Evolutionary conservation across 2,888 invertebrate species (phyloP), one percentile per base, ranked within the genome.

Genomic region (Hirtodrosophila trivittata): DNA sequence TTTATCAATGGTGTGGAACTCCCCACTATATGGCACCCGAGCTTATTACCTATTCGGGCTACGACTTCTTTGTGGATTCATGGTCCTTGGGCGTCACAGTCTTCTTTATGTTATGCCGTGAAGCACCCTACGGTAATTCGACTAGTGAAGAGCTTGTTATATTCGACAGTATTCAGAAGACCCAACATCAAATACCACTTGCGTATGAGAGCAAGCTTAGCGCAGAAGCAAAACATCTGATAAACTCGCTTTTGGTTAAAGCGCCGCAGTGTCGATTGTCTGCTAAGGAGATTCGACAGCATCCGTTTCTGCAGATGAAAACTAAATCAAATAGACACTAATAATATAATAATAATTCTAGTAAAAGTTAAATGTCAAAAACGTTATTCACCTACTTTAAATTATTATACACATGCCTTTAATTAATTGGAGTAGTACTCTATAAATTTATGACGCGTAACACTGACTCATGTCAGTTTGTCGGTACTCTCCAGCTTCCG

Each of bases 361-460:
- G n/a, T 21, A 21, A 21, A 21, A 21, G 2, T 3, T 21, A 21
- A 21, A 2, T 21, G 18, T 42, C 58, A 37, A 7, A 32, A 9
- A 9, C 0, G 33, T 7, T 18, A 33, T 21, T 37, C 13, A n/a
- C 3, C 25, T 9, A 25, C 35, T 56, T 45, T 58, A 37, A 70
- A 21, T 66, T 77, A 77, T 59, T 54, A 8, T 6, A 5, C 9
- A 18, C 13, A 9, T 3, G 14, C 46, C 25, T 32, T 9, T 42
- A 62, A 58, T 47, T 83, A 73, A 66, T 76, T 75, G 58, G 54
- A 21, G 8, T 32, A 42, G 35, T 25, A 41, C 12, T 38, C 43
- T 51, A 38, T 28, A 59, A 66, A 54, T 72, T 65, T 72, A 84
- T 72, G 49, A 58, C 16, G 84, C 77, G 72, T 72, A 59, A 69